Evolutionary conservation across 2,113 vertebrate species (phyloP), one percentile per base, ranked within the genome.

Genomic region (Pheucticus melanocephalus): DNA sequence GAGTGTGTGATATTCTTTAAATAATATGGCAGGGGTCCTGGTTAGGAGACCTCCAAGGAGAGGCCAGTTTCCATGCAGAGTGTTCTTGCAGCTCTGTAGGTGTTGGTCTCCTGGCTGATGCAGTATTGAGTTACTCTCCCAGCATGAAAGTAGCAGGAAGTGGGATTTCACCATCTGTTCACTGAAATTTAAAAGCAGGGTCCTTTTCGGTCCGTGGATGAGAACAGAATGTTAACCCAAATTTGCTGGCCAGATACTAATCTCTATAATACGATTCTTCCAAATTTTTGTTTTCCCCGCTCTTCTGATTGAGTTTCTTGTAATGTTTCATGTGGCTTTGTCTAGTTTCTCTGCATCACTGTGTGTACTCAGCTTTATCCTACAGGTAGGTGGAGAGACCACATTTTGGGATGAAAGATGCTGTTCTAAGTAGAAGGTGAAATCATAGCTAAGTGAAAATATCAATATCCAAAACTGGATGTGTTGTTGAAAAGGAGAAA

Each of bases 111-210:
- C 93, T 92, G 85, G 82, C 71, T 93, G 86, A 90, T 88, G 59
- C 72, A 65, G 76, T 71, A 75, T 35, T 78, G 88, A 96, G 94
- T 94, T 93, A 88, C 76, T 93, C 83, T 94, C 86, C 80, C 90
- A 92, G 92, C 92, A 45, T 92, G 93, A 90, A 90, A 88, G 90
- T 94, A 84, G 65, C 90, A 69, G 88, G 93, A 96, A 93, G 48
- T 68, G 65, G 93, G 82, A 84, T 96, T 96, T 93, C 63, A 75
- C 95, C 94, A 93, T 96, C 94, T 97, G 95, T 92, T 96, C 88
- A 45, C 60, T 88, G 92, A 88, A 88, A 90, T 92, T 48, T 95
- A 76, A 96, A 94, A 94, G 47, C 51, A 47, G 90, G 69, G 90
- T 94, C 86, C 80, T 90, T 93, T 92, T 91, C 23, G 8, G 83